These are phyloP conservation scores for Mya arenaria DNA, from an alignment of 1,140 invertebrate species.

Conservation along the genomic window DNA sequence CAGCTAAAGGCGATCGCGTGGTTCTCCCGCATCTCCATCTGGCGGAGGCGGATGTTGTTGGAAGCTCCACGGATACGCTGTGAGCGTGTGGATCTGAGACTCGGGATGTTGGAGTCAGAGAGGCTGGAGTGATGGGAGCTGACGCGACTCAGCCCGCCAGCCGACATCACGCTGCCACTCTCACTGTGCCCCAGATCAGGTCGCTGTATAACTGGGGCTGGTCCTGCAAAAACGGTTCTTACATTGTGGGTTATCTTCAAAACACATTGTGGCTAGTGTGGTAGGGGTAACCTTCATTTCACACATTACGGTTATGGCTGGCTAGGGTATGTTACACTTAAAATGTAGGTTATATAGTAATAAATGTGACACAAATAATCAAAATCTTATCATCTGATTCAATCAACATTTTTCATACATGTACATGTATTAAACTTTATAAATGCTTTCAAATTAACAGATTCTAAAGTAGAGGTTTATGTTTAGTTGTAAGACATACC, in stretches of 20 bases:
- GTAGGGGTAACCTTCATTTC: no score
- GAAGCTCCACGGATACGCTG: constrained; percentile 69
- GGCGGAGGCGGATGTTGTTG: constrained; percentile 67
- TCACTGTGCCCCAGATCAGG: constrained; percentile 57
- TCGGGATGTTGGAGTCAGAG: neutral
- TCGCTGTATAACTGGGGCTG: constrained; percentile 74
- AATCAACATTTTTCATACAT: no score
- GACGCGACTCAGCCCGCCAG: constrained; percentile 50
- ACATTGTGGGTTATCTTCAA: no score
- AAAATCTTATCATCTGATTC: neutral
- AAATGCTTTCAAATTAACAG: no score
- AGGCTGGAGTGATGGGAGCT: constrained; percentile 50
- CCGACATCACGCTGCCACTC: neutral
- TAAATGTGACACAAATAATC: neutral
- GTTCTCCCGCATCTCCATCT: constrained; percentile 73
- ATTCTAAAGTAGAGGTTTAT: no score
- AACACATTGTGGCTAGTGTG: no score
- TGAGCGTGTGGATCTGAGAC: constrained; percentile 66
- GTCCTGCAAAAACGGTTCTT: constrained; percentile 58
- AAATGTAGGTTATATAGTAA: neutral
- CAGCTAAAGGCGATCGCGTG: constrained; percentile 72
- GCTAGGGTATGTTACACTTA: no score
- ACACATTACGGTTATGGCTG: no score
- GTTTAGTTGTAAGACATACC: constrained; percentile 44
- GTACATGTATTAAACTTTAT: no score